These are phyloP conservation scores for Tridacna crocea DNA, from an alignment of 2,888 invertebrate genomes.

Conservation along the genomic window DNA sequence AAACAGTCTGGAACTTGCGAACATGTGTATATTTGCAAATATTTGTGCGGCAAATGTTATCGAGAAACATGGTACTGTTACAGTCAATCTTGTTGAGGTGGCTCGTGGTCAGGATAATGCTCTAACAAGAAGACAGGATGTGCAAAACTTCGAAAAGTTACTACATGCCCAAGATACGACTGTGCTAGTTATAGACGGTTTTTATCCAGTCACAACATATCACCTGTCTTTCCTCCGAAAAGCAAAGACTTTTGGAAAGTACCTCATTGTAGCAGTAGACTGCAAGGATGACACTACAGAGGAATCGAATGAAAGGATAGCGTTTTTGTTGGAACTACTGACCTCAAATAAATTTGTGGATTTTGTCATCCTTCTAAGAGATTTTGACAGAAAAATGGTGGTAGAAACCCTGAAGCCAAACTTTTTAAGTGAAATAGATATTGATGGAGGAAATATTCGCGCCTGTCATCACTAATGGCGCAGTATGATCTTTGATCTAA, in stretches of 20 bases:
- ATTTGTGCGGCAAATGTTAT: slow-evolving; percentile 33
- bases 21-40: slow-evolving; percentile 24
- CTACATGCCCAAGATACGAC: background rate
- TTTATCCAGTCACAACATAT: background rate
- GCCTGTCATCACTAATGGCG: no score
- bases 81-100: slow-evolving; percentile 24
- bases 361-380: background rate
- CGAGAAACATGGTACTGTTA: slow-evolving; percentile 11
- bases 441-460: background rate
- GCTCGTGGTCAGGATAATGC: background rate
- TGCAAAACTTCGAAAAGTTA: background rate
- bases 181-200: background rate
- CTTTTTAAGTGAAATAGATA: background rate
- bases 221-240: background rate
- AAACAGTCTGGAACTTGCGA: background rate
- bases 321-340: background rate
- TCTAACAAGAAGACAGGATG: background rate
- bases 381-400: background rate
- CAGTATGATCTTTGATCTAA: no score
- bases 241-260: background rate
- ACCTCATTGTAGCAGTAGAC: slow-evolving; percentile 15
- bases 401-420: background rate
- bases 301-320: background rate
- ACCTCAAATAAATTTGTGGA: slow-evolving; percentile 7
- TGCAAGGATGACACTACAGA: background rate